Percentiles rank a stretch among this genome's conserved stretches.
phyloP scores from a whole-genome alignment of 1,140 invertebrate genomes.

The Ylistrum balloti region DNA sequence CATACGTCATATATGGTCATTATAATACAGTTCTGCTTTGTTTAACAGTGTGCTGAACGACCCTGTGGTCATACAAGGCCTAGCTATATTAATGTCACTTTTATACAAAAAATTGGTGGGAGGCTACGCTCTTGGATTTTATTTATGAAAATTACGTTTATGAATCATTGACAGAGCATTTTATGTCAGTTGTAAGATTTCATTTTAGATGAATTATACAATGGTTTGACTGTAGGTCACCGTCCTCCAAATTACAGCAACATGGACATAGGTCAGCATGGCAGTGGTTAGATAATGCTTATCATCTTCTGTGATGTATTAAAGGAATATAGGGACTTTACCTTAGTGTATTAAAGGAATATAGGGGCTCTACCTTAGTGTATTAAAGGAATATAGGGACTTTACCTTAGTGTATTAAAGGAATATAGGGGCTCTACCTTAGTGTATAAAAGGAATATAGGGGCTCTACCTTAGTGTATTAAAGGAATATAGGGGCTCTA shows the following conservation, averaged over 20 bases:
- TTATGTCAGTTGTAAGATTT: not conserved
- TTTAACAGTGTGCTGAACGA: not conserved
- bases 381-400: too few relatives aligned
- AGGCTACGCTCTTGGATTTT: not conserved
- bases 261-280: not conserved
- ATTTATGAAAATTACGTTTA: not conserved
- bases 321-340: too few relatives aligned
- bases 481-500: too few relatives aligned
- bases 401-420: too few relatives aligned
- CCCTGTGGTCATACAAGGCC: not conserved
- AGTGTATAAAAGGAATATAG: too few relatives aligned
- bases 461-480: too few relatives aligned
- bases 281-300: not conserved
- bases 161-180: not conserved
- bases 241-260: not conserved
- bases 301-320: too few relatives aligned
- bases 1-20: not conserved
- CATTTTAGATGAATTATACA: not conserved
- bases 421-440: too few relatives aligned
- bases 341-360: too few relatives aligned
- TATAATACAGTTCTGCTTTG: not conserved
- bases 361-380: too few relatives aligned
- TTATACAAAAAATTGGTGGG: slow-evolving; percentile 15
- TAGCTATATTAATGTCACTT: not conserved
- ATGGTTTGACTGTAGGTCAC: not conserved